Conservation (phyloP, 2,797 vertebrate genomes). For the Xiphophorus birchmanni region DNA sequence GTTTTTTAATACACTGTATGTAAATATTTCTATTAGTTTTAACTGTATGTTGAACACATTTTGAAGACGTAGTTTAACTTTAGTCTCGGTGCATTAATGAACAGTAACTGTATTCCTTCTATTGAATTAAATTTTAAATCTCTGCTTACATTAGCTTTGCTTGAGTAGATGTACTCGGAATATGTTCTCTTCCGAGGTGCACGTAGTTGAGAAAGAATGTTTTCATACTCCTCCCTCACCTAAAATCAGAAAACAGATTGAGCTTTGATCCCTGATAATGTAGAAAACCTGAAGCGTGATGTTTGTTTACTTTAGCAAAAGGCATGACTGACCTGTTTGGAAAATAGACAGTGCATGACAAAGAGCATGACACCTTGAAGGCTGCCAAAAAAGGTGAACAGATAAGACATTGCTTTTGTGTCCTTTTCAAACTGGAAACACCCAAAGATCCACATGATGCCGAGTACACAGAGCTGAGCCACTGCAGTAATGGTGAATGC, state of each 20-base stretch:
- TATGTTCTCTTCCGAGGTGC: constrained; percentile 74
- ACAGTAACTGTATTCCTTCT: not conserved
- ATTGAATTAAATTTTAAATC: not conserved
- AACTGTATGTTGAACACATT: not conserved
- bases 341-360: constrained; percentile 86
- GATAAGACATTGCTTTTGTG: constrained; percentile 73
- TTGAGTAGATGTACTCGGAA: constrained; percentile 77
- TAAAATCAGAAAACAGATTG: constrained; percentile 44
- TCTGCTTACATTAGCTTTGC: constrained; percentile 72
- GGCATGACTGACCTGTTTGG: constrained; percentile 81
- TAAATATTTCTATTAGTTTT: not conserved
- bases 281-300: not conserved
- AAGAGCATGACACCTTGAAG: constrained; percentile 87
- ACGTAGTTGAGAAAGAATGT: constrained; percentile 64
- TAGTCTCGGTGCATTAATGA: not conserved
- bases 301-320: not conserved
- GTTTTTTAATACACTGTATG: not conserved
- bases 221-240: constrained; percentile 87
- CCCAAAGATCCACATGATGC: constrained; percentile 87
- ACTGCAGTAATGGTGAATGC: constrained; percentile 85
- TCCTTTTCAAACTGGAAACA: constrained; percentile 81
- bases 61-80: not conserved
- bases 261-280: not conserved
- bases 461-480: constrained; percentile 87
- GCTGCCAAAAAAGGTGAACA: constrained; percentile 85